Evolutionary conservation across 2,797 vertebrate genomes (phyloP).

Genomic region (Calcarius lapponicus): DNA sequence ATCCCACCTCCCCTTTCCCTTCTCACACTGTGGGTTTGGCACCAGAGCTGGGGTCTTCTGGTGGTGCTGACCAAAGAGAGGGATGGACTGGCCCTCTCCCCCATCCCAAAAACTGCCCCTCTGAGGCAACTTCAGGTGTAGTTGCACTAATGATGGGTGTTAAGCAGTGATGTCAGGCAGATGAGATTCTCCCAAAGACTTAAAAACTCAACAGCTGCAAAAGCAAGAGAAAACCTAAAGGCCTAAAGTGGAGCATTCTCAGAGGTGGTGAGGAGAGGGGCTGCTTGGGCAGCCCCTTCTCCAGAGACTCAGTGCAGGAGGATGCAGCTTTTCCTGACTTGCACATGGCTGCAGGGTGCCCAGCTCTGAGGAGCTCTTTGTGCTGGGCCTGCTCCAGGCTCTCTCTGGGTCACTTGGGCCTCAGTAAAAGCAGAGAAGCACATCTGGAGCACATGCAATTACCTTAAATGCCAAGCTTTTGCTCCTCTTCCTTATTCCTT

Average conservation of each 20-base stretch:
- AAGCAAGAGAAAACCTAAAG: not conserved
- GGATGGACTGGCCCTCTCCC: not conserved
- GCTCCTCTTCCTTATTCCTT: not conserved
- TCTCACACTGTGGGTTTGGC: not conserved
- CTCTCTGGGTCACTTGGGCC: not conserved
- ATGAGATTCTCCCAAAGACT: conserved; percentile 18
- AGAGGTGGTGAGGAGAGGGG: not conserved
- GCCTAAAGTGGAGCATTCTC: not conserved
- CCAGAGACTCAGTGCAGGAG: not conserved
- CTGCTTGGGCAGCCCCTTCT: not conserved
- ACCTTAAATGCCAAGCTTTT: not conserved
- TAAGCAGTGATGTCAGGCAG: not conserved
- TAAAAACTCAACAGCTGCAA: not conserved
- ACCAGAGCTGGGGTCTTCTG: not conserved
- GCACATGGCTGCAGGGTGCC: not conserved
- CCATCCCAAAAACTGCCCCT: not conserved
- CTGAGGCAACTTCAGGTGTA: not conserved
- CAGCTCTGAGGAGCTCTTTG: not conserved
- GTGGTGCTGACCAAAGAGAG: not conserved
- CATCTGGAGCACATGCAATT: not conserved
- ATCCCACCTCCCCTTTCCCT: not conserved
- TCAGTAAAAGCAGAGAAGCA: not conserved
- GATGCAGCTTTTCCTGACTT: not conserved
- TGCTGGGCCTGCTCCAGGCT: not conserved
- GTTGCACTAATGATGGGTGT: not conserved